phyloP scores from a whole-genome alignment of 2,888 invertebrate species.

The Melitaea athalia region DNA sequence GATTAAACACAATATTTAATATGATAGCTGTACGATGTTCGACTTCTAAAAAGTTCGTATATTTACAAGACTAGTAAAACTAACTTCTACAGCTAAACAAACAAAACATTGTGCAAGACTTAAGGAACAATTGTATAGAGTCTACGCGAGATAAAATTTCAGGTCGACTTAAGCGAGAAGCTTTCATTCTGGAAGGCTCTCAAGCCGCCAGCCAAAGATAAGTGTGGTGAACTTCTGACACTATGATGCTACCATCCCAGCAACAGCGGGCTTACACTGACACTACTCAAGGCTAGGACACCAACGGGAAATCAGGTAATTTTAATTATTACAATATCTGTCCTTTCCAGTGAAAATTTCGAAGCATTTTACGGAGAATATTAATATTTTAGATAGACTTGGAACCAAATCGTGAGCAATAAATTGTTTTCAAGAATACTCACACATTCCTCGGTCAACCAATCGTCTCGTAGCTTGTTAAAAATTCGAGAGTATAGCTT shows the following conservation, averaged over 20 bases:
- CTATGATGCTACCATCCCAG: conserved; percentile 98
- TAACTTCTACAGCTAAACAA: not conserved
- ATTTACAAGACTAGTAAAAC: no score
- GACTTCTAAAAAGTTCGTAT: no score
- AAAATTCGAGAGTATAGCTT: no score
- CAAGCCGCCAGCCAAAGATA: conserved; percentile 95
- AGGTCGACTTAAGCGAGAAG: conserved; percentile 96
- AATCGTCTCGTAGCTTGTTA: no score
- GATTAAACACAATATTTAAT: no score
- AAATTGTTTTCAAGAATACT: no score
- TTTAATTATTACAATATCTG: not conserved
- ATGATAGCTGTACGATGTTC: no score
- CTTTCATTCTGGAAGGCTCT: conserved; percentile 96
- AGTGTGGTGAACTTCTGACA: conserved; percentile 92
- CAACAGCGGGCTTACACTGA: conserved; percentile 94
- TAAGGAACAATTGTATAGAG: not conserved
- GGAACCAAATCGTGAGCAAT: no score
- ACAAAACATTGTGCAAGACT: not conserved
- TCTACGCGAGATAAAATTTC: conserved; percentile 32
- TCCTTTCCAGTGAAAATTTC: no score
- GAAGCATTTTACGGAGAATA: no score
- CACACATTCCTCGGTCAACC: no score
- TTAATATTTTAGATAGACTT: no score
- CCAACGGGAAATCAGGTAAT: conserved; percentile 95
- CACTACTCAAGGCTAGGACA: conserved; percentile 96